Evolutionary conservation across 1,140 invertebrate species (phyloP), one percentile per base, ranked within the genome.

Genomic region (Pseudomyrmex flavicornis): DNA sequence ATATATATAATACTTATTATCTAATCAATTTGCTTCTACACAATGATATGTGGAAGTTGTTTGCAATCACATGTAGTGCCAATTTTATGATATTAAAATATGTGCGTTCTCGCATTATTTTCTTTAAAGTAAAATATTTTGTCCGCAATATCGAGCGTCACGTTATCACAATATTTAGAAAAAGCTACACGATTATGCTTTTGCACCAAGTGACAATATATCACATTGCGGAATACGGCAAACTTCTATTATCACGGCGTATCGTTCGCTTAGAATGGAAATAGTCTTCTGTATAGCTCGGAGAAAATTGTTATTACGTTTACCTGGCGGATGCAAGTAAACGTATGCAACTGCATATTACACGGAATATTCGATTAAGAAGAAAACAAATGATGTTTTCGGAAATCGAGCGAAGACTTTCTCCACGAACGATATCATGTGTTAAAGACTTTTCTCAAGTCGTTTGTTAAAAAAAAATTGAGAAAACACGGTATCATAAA

Each of bases 241-340:
- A 50, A 10, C 8, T 56, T 68, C 8, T 58, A 46, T 66, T 65
- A 46, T 76, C 10, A 44, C 12, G 48, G 13, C 9, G n/a, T 13
- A 77, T 46, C 17, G 13, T 54, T 66, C 1, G 2, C 9, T 50
- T 52, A 56, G 9, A 77, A 68, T 58, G 10, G 59, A 69, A 69
- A 46, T 79, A 79, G 10, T 56, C 20, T 20, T 59, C 59, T 48
- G 35, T n/a, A 2, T 1, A 22, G 20, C 26, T 77, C 8, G n/a
- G 4, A 58, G 20, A 58, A 79, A 59, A 59, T 58, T 15, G 20
- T 70, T 70, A 58, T 69, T 79, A 48, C 12, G 54, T 7, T 70
- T 59, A 46, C 0, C 13, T 2, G 3, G 26, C 26, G 26, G 26
- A 26, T 26, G 26, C 26, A 26, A 26, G 35, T 35, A 4, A 35